A percentile compares a stretch with the other conserved stretches of the same genome.
phyloP scores from a whole-genome alignment of 30 jellyfish, hydroid and myxozoan species.

The Pelagia noctiluca region DNA sequence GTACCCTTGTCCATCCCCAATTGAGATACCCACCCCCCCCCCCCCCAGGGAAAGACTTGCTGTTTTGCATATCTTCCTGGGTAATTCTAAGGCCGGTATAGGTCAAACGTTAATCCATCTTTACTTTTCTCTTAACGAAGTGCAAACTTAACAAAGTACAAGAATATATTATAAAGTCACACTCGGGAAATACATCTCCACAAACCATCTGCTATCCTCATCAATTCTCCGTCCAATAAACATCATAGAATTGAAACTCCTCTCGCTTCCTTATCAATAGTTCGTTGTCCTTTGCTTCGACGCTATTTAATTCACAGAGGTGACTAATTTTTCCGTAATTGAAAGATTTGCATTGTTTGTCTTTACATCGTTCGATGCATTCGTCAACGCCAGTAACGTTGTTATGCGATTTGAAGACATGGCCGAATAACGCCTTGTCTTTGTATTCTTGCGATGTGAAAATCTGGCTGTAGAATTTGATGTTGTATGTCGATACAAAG shows the following conservation, averaged over 20 bases:
- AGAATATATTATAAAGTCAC: background rate
- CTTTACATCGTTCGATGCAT: constrained; percentile 47
- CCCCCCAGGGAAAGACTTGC: too few relatives aligned
- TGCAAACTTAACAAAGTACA: background rate
- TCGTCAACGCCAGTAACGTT: constrained; percentile 5
- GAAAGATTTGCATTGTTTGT: constrained; percentile 44
- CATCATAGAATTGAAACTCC: constrained; percentile 42
- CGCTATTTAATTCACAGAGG: constrained; percentile 43
- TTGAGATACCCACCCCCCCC: too few relatives aligned
- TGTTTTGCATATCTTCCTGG: background rate
- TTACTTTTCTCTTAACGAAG: background rate
- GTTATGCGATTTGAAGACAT: background rate
- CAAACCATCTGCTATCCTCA: background rate
- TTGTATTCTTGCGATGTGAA: constrained; percentile 38
- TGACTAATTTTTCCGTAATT: constrained; percentile 12
- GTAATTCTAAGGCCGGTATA: background rate
- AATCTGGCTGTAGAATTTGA: constrained; percentile 13
- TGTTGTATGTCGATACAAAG: background rate
- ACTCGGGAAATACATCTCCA: background rate
- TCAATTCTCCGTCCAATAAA: constrained; percentile 22
- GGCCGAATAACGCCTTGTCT: constrained; percentile 50
- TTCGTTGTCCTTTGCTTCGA: background rate
- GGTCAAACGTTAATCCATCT: background rate
- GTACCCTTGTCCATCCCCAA: too few relatives aligned
- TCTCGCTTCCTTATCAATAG: background rate